These are phyloP conservation scores for Anoplolepis gracilipes DNA, from an alignment of 1,140 invertebrate genomes.

Conservation along the genomic window DNA sequence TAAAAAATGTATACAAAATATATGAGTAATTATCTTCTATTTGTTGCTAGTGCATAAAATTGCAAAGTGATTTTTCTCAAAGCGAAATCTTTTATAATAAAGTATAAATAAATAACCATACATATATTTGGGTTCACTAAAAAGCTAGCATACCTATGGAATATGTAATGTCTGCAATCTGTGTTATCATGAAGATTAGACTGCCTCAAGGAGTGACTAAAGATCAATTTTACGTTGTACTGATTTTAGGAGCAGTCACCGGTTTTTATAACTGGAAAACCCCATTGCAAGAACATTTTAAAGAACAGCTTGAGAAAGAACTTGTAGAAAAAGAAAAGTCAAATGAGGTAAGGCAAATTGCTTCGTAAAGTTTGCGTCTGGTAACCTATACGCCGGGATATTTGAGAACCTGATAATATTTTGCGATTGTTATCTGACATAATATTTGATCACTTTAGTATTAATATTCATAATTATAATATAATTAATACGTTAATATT, in stretches of 20 bases:
- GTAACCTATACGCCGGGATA: constrained; percentile 21
- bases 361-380: background rate
- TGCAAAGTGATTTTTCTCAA: no score
- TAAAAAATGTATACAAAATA: background rate
- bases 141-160: background rate
- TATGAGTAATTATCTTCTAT: background rate
- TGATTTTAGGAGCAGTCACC: background rate
- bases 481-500: background rate
- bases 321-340: background rate
- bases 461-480: background rate
- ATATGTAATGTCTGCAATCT: background rate
- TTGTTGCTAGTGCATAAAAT: background rate
- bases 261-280: constrained; percentile 63
- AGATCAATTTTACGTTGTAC: background rate
- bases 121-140: background rate
- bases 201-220: background rate
- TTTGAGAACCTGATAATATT: background rate
- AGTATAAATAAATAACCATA: background rate
- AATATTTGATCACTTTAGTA: background rate
- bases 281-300: background rate
- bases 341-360: constrained; percentile 37
- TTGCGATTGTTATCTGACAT: background rate
- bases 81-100: background rate
- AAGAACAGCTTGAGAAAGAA: background rate
- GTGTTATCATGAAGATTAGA: constrained; percentile 18